Percentiles rank a stretch among this genome's conserved stretches.
phyloP scores from a whole-genome alignment of 1,140 invertebrate genomes.

The Lepeophtheirus salmonis region DNA sequence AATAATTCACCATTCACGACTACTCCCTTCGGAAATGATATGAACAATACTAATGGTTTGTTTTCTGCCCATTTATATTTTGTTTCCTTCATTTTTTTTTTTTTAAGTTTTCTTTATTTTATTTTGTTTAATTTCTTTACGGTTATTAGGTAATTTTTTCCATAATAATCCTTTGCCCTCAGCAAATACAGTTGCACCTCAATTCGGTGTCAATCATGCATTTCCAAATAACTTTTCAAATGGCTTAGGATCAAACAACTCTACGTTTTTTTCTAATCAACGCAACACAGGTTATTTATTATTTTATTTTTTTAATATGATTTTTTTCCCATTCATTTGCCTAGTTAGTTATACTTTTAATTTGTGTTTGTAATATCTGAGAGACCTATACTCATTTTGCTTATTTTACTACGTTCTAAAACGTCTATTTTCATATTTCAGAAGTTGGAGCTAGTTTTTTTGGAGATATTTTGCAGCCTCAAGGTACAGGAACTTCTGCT shows the following conservation, averaged over 20 bases:
- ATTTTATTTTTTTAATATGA: neutral
- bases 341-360: neutral
- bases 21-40: neutral
- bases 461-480: conserved; percentile 14
- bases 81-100: neutral
- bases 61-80: neutral
- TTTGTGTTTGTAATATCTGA: too few species aligned
- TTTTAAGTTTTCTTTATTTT: neutral
- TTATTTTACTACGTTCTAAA: too few species aligned
- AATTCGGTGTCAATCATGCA: neutral
- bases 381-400: too few species aligned
- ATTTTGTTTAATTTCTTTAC: too few species aligned
- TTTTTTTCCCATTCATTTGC: neutral
- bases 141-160: neutral
- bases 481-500: neutral
- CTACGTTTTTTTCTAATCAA: neutral
- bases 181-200: too few species aligned
- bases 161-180: neutral
- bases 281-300: too few species aligned
- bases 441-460: conserved; percentile 13
- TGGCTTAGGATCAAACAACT: neutral
- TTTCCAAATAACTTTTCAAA: neutral
- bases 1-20: conserved; percentile 2
- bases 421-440: too few species aligned
- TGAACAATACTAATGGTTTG: conserved; percentile 1